phyloP scores from a whole-genome alignment of 2,113 vertebrate genomes.

The Taurulus bubalis region DNA sequence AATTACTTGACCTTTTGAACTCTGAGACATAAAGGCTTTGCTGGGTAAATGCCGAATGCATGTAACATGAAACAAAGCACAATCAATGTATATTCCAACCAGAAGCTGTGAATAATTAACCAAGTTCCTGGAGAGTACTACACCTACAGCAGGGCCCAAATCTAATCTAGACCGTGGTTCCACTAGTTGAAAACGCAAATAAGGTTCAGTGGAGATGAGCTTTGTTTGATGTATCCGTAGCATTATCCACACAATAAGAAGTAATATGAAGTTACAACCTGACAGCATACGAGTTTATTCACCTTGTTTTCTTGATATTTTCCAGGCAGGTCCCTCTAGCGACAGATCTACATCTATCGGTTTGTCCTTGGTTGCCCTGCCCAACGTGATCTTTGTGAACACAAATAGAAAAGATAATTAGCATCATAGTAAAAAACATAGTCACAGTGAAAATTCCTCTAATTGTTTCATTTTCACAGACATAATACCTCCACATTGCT shows the following conservation, averaged over 20 bases:
- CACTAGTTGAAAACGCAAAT: background rate
- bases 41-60: background rate
- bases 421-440: background rate
- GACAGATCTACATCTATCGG: conserved; percentile 96
- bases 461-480: background rate
- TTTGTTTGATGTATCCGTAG: background rate
- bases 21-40: background rate
- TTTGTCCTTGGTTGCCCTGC: conserved; percentile 96
- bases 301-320: conserved; percentile 98
- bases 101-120: background rate
- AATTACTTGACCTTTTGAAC: background rate
- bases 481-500: background rate
- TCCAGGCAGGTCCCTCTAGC: conserved; percentile 95
- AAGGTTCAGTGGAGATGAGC: background rate
- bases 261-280: background rate
- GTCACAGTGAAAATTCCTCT: background rate
- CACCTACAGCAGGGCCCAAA: background rate
- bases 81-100: background rate
- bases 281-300: background rate
- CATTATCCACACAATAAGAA: background rate
- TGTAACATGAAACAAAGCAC: background rate
- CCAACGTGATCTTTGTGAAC: conserved; percentile 89
- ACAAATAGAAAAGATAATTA: background rate
- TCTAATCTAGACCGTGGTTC: background rate
- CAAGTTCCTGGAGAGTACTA: background rate